These are phyloP conservation scores for Periparus ater DNA, from an alignment of 2,797 vertebrate species.

Conservation along the genomic window DNA sequence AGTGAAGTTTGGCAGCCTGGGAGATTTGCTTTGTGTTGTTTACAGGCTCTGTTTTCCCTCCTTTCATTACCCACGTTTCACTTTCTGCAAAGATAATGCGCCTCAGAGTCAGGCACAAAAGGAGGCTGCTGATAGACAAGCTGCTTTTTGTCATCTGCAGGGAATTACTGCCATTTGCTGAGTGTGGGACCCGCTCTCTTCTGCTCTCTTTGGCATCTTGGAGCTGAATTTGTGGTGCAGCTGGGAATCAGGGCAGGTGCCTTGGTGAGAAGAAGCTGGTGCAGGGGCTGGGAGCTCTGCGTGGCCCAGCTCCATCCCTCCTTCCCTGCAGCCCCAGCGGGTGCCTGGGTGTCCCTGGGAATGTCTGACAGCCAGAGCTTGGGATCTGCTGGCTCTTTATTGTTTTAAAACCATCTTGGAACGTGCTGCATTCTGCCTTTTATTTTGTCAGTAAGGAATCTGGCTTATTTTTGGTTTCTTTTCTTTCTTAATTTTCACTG, in stretches of 20 bases:
- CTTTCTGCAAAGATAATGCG: background rate
- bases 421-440: background rate
- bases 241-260: background rate
- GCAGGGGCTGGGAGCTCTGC: background rate
- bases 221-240: background rate
- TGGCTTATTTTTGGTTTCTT: background rate
- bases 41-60: background rate
- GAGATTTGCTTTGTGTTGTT: background rate
- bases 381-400: background rate
- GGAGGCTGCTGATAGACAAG: conserved; percentile 18
- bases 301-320: background rate
- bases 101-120: conserved; percentile 11
- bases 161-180: conserved; percentile 15
- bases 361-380: background rate
- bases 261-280: background rate
- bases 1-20: background rate
- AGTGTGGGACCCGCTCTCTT: background rate
- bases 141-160: conserved; percentile 7
- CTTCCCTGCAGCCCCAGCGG: background rate
- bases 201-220: background rate
- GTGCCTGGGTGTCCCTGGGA: background rate
- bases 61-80: background rate
- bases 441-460: background rate
- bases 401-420: background rate
- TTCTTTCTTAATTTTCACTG: background rate